Conservation (phyloP, 2,797 vertebrate genomes). For the Danio tinwini region DNA sequence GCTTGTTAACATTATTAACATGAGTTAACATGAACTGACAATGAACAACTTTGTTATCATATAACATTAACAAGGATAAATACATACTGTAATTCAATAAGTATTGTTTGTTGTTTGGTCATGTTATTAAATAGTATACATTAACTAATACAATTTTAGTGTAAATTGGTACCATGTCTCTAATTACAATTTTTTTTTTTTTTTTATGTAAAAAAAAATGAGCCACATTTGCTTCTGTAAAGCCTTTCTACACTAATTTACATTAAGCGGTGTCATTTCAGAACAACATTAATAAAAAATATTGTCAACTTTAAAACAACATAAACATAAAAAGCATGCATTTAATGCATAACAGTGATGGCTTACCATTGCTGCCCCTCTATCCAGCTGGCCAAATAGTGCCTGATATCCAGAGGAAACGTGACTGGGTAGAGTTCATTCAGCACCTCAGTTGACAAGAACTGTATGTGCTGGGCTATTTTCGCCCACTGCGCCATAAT, state of each 20-base stretch:
- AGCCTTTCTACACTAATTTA: not conserved
- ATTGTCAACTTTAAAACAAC: not conserved
- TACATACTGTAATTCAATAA: too few species aligned
- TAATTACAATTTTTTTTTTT: too few species aligned
- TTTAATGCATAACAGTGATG: not conserved
- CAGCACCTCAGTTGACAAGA: slow-evolving; percentile 67
- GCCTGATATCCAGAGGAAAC: slow-evolving; percentile 80
- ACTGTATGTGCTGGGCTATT: slow-evolving; percentile 72
- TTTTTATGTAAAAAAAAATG: too few species aligned
- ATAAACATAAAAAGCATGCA: slow-evolving; percentile 16
- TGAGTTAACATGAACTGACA: too few species aligned
- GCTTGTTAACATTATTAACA: too few species aligned
- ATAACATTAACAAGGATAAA: too few species aligned
- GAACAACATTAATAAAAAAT: not conserved
- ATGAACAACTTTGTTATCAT: too few species aligned
- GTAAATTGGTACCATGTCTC: too few species aligned
- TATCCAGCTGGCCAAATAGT: slow-evolving; percentile 79
- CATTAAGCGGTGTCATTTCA: not conserved
- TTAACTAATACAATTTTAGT: too few species aligned
- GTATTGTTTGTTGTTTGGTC: too few species aligned
- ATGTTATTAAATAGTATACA: too few species aligned
- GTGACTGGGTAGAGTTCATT: slow-evolving; percentile 71
- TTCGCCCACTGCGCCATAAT: slow-evolving; percentile 81
- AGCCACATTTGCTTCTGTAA: too few species aligned
- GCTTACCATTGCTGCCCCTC: slow-evolving; percentile 80